Evolutionary conservation across 2,888 invertebrate genomes (phyloP).

Genomic region (Rhagium mordax): DNA sequence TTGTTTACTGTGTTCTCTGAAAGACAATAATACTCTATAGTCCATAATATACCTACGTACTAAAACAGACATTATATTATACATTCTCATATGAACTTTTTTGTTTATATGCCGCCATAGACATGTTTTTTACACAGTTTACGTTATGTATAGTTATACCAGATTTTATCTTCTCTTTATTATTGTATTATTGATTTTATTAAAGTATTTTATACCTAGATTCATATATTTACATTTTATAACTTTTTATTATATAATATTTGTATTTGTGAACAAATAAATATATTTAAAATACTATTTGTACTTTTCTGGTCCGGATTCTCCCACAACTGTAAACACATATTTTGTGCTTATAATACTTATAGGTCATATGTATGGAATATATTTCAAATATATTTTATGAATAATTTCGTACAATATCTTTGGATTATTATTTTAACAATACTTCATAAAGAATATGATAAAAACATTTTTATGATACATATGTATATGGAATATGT

Average conservation of each 20-base stretch:
- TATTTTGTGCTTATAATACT: too few relatives aligned
- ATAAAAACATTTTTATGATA: too few relatives aligned
- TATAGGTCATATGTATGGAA: too few relatives aligned
- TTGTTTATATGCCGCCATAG: constrained; percentile 62
- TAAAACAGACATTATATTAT: constrained; percentile 48
- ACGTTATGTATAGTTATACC: constrained; percentile 69
- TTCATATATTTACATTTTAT: constrained; percentile 69
- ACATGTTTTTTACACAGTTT: constrained; percentile 62
- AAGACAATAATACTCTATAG: constrained; percentile 51
- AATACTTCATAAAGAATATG: too few relatives aligned
- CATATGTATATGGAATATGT: too few relatives aligned
- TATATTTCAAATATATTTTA: too few relatives aligned
- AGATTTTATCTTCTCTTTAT: constrained; percentile 69
- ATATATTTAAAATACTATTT: constrained; percentile 38
- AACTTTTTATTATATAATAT: constrained; percentile 68
- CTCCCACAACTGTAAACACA: too few relatives aligned
- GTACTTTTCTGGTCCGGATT: background rate
- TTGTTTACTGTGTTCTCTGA: constrained; percentile 55
- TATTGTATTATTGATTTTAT: constrained; percentile 69
- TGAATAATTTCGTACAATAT: too few relatives aligned
- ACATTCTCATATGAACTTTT: constrained; percentile 40
- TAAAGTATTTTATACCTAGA: constrained; percentile 68
- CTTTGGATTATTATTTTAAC: too few relatives aligned
- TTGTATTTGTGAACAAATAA: constrained; percentile 61
- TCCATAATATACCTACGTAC: constrained; percentile 48